phyloP scores from a whole-genome alignment of 2,113 vertebrate genomes.

The Brachypodius melanocephalos region DNA sequence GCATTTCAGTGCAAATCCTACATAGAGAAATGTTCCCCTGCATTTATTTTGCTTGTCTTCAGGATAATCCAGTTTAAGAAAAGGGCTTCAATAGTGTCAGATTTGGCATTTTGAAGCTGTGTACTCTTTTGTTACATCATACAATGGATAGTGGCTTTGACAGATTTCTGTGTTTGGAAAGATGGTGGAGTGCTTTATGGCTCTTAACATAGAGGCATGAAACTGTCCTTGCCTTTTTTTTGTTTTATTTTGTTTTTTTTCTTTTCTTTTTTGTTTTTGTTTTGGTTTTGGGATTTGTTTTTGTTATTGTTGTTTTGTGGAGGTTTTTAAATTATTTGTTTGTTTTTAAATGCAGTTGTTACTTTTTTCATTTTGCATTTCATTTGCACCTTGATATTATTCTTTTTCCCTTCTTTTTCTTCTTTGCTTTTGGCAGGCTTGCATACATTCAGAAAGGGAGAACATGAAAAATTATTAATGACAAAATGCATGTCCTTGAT shows the following conservation, averaged over 20 bases:
- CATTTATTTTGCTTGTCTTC: neutral
- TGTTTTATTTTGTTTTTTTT: neutral
- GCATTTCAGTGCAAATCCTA: neutral
- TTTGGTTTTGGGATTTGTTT: too few relatives aligned
- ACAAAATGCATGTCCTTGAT: neutral
- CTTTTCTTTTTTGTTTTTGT: too few relatives aligned
- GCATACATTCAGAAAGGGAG: neutral
- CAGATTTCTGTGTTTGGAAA: neutral
- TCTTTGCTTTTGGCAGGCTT: neutral
- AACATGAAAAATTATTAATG: neutral
- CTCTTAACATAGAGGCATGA: neutral
- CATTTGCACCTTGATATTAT: neutral
- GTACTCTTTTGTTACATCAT: neutral
- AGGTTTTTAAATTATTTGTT: too few relatives aligned
- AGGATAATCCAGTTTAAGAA: neutral
- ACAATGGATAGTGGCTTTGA: neutral
- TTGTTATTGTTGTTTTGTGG: too few relatives aligned
- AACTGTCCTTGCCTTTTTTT: neutral
- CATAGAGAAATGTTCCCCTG: neutral
- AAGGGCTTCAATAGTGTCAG: neutral
- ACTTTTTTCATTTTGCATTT: neutral
- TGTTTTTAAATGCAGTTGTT: neutral
- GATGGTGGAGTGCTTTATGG: neutral
- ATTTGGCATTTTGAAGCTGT: neutral
- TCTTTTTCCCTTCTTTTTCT: neutral